Evolutionary conservation across 2,888 invertebrate genomes (phyloP), one percentile per base, ranked within the genome.

Genomic region (Oxystoma pomonae): DNA sequence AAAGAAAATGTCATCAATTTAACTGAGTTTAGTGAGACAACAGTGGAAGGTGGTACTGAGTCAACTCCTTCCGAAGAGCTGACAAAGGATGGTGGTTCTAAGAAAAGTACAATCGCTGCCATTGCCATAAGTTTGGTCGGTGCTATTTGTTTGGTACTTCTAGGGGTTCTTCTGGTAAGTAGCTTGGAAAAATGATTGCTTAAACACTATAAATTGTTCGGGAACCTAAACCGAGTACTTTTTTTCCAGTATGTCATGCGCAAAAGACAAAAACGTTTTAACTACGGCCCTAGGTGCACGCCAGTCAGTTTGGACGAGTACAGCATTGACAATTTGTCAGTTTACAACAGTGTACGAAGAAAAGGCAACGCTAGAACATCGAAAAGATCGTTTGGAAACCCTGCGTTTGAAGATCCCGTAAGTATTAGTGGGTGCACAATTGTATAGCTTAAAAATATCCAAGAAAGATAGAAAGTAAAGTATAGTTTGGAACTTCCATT

Each of bases 231-330:
- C 22, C 50, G 35, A 60, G 52, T 58, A 53, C 57, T 58, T 60
- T 66, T 66, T 64, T 81, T 84, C 2, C 81, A 94, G 87, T 83
- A 92, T 70, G 84, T 94, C 52, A 90, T 94, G 80, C 86, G 91
- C 60, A 90, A 92, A 70, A 86, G 94, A 3, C 90, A 93, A 65
- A 89, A 91, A 67, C 87, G 90, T 16, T 88, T 91, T 71, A 89
- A 88, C 70, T 93, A 93, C 75, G 92, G 92, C 0, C 92, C 94
- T 80, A 86, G 94, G 61, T 95, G 94, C 75, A 91, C 91, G 0
- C 94, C 94, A 0, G 94, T 94, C 0, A 91, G 92, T 18, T 80
- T 94, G 71, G 94, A 95, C 75, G 92, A 93, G 12, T 95, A 94
- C 80, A 94, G 93, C 73, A 82, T 95, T 77, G 95, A 94, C 81